Conservation (phyloP, 1,140 invertebrate species). For the Dinoponera quadriceps region DNA sequence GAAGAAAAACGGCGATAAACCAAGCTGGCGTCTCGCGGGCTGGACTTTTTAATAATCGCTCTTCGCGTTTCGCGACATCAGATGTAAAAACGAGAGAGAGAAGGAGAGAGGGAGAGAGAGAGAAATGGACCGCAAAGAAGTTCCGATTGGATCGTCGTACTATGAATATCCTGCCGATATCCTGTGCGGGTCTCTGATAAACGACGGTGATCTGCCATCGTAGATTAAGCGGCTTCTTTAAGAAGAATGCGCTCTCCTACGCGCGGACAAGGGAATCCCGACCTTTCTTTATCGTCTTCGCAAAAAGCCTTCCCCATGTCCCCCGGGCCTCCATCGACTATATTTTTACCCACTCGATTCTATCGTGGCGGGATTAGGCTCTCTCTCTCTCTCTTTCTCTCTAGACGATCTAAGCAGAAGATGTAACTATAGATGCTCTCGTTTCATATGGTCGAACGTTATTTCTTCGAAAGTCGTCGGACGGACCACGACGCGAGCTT, state of each 20-base stretch:
- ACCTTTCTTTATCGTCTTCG: neutral
- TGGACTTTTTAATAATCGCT: slow-evolving; percentile 16
- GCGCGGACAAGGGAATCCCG: neutral
- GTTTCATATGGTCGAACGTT: too few relatives aligned
- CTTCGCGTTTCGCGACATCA: neutral
- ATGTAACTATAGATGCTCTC: too few relatives aligned
- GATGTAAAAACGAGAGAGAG: neutral
- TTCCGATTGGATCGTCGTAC: slow-evolving; percentile 4
- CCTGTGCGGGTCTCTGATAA: neutral
- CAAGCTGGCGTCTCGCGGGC: neutral
- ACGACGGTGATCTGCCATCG: neutral
- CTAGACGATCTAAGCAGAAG: too few relatives aligned
- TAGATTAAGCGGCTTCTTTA: slow-evolving; percentile 20
- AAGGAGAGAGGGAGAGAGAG: too few relatives aligned
- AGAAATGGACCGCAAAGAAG: neutral
- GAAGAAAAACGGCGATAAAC: neutral
- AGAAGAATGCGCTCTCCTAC: neutral
- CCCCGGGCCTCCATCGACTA: neutral
- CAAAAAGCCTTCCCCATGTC: too few relatives aligned
- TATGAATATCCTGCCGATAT: neutral
- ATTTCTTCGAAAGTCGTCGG: too few relatives aligned
- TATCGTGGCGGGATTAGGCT: neutral
- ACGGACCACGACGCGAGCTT: too few relatives aligned
- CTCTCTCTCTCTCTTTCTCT: neutral
- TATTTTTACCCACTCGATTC: neutral